Percentiles rank a stretch among this genome's conserved stretches.
Conservation (phyloP, 2,888 invertebrate genomes). For the Alloplasta piceator region DNA sequence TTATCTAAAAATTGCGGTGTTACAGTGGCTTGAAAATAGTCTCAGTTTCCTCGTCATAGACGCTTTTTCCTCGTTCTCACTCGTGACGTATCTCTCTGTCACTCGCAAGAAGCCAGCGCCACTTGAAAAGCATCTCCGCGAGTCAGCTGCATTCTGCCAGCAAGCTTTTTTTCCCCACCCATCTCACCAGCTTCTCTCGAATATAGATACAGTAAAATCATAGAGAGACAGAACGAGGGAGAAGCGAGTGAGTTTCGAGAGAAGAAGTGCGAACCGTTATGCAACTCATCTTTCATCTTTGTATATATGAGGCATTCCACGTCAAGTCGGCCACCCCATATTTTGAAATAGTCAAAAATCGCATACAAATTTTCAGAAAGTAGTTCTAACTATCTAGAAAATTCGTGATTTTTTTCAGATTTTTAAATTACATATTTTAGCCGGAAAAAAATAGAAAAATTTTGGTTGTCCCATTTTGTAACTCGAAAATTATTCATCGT, state of each 20-base stretch:
- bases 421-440: no score
- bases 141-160: constrained; percentile 40
- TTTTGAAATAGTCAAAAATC: no score
- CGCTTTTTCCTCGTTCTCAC: background rate
- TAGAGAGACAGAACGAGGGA: constrained; percentile 19
- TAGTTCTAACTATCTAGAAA: no score
- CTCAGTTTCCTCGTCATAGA: constrained; percentile 52
- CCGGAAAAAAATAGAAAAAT: no score
- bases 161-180: constrained; percentile 25
- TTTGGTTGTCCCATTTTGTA: no score
- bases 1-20: constrained; percentile 78
- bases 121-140: constrained; percentile 29
- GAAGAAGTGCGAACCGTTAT: constrained; percentile 58
- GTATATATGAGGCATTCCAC: no score
- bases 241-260: background rate
- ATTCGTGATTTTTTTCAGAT: no score
- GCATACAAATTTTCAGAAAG: no score
- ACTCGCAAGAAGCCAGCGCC: constrained; percentile 32
- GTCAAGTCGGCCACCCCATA: no score
- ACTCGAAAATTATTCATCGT: no score
- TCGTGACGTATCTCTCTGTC: constrained; percentile 11
- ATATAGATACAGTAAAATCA: constrained; percentile 29
- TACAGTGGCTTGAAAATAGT: constrained; percentile 77
- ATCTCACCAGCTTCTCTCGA: constrained; percentile 13
- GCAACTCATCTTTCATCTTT: constrained; percentile 58